Conservation (phyloP, 1,140 invertebrate genomes). For the Caenorhabditis latens region DNA sequence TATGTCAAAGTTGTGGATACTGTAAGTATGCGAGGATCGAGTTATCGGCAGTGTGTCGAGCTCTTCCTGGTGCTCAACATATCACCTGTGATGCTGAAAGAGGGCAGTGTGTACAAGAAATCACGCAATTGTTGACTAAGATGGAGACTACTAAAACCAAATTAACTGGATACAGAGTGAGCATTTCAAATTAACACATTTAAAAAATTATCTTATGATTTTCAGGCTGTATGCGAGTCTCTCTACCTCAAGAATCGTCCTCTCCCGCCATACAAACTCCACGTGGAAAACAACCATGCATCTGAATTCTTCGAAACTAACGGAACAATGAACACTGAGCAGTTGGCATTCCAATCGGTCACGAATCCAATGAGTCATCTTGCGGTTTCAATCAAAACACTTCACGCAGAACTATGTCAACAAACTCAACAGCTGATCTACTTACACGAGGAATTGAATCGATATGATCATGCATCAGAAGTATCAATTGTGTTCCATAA, state of each 20-base stretch:
- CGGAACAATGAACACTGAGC: not conserved
- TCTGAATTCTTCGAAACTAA: constrained; percentile 38
- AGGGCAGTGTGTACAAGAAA: constrained; percentile 77
- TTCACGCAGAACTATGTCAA: constrained; percentile 52
- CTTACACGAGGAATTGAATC: constrained; percentile 31
- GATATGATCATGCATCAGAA: constrained; percentile 28
- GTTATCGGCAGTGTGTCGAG: constrained; percentile 88
- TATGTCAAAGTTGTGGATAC: constrained; percentile 97
- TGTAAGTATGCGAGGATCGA: constrained; percentile 99
- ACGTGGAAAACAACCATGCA: constrained; percentile 41
- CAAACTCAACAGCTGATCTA: constrained; percentile 60
- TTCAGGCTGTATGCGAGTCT: constrained; percentile 80
- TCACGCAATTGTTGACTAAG: not conserved
- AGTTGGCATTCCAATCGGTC: constrained; percentile 4
- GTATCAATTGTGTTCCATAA: constrained; percentile 22
- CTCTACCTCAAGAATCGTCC: constrained; percentile 55
- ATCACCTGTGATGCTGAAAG: constrained; percentile 94
- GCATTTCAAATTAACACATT: not conserved
- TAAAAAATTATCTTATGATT: not conserved
- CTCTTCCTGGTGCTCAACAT: constrained; percentile 94
- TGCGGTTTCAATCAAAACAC: not conserved
- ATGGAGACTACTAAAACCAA: constrained; percentile 33
- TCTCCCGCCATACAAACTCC: constrained; percentile 9
- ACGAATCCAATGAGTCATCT: constrained; percentile 24
- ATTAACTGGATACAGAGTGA: constrained; percentile 31